Evolutionary conservation across 1,140 invertebrate genomes (phyloP).

Genomic region (Artemia franciscana): DNA sequence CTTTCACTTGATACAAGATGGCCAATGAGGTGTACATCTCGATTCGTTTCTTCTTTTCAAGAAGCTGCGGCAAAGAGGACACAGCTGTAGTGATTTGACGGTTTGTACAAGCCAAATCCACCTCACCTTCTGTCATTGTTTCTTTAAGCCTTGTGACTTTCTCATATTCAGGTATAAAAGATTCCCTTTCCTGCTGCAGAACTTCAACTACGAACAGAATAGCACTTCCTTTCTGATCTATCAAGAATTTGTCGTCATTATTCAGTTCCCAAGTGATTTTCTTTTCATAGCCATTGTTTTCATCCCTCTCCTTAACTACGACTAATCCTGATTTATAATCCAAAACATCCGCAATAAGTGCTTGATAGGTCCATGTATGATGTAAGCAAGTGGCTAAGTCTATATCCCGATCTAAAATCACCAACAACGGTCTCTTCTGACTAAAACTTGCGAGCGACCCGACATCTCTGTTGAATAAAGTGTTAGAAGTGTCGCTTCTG

Average conservation of each 20-base stretch:
- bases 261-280: conserved; percentile 77
- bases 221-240: conserved; percentile 70
- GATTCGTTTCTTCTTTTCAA: conserved; percentile 90
- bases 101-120: conserved; percentile 65
- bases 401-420: conserved; percentile 79
- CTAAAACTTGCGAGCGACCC: conserved; percentile 46
- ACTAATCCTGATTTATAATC: conserved; percentile 72
- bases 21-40: conserved; percentile 95
- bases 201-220: conserved; percentile 94
- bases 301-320: conserved; percentile 42
- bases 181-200: conserved; percentile 90
- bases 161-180: conserved; percentile 77
- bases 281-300: conserved; percentile 26
- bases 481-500: conserved; percentile 83
- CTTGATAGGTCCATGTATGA: conserved; percentile 99
- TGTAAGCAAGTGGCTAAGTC: conserved; percentile 93
- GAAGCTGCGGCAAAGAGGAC: conserved; percentile 76
- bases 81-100: conserved; percentile 81
- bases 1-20: conserved; percentile 74
- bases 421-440: conserved; percentile 75
- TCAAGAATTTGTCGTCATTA: conserved; percentile 72
- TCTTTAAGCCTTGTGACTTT: conserved; percentile 85
- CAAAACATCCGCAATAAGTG: conserved; percentile 79
- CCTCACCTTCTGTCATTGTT: conserved; percentile 39
- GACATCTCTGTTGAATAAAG: conserved; percentile 69